Evolutionary conservation across 35 echinoderm and acorn worm species (phyloP), one percentile per base, ranked within the genome.

Genomic region (Holothuria glaberrima): DNA sequence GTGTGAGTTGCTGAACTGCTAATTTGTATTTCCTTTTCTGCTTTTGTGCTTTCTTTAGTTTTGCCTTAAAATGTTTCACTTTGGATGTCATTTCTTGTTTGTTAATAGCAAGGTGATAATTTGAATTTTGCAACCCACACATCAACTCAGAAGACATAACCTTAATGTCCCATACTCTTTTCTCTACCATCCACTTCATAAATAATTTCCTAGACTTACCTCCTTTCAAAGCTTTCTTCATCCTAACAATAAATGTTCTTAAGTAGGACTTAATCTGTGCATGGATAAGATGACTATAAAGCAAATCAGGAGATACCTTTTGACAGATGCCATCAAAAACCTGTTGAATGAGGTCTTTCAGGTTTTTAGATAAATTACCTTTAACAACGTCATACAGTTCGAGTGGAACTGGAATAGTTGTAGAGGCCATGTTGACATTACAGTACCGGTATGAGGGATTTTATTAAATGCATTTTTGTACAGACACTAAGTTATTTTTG

Each of bases 161-260:
- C 45, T 88, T 88, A 71, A 88, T 48, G 13, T 3, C 14, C 56
- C 82, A 86, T 44, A 16, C 31, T 5, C 65, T 19, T 21, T 54
- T 57, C 21, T 60, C 30, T 5, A 5, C 20, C 21, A 70, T 59
- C 66, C 86, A 71, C 34, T 72, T 88, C 21, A 6, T 3, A 71
- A 88, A 71, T 25, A 88, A 26, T 24, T 88, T 31, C 34, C 66
- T 68, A 21, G 22, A 61, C n/a, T 88, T 88, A 9, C 86, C 64
- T 22, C 86, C 86, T 71, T 68, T 78, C 1, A 78, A 19, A n/a
- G 5, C 74, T 9, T 78, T 78, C 21, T 78, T 78, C 33, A 78
- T 25, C 21, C 2, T 1, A 5, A 5, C 44, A 78, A 48, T 78
- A 33, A 48, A 78, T n/a, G 31, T 5, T 19, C 30, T 34, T 25